phyloP scores from a whole-genome alignment of 2,888 invertebrate species.

The Panopea generosa region DNA sequence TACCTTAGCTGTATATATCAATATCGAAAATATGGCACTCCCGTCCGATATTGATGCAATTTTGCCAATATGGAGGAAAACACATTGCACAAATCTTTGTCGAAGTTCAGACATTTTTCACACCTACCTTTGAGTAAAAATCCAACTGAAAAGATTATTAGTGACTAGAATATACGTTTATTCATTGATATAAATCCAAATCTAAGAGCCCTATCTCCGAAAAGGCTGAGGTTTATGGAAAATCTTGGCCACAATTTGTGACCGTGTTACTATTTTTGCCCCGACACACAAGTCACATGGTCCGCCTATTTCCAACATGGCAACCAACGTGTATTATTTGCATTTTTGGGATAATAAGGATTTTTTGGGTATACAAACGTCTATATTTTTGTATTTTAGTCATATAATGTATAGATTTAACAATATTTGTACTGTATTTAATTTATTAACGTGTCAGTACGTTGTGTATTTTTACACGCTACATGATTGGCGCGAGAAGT shows the following conservation, averaged over 20 bases:
- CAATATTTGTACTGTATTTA: not conserved
- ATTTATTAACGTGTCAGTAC: not conserved
- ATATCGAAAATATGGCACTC: not conserved
- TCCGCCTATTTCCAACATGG: constrained; percentile 78
- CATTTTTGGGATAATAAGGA: not conserved
- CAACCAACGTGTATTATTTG: constrained; percentile 69
- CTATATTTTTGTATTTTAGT: not conserved
- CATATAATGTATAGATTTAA: not conserved
- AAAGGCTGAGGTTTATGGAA: constrained; percentile 50
- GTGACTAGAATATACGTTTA: constrained; percentile 24
- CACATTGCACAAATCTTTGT: constrained; percentile 3
- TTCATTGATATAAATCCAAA: constrained; percentile 53
- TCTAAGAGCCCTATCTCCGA: constrained; percentile 37
- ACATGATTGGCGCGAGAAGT: constrained; percentile 61
- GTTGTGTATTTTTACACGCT: constrained; percentile 24
- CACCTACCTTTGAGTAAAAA: constrained; percentile 52
- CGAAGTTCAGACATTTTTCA: constrained; percentile 21
- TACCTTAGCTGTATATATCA: too few species aligned
- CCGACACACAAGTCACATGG: constrained; percentile 76
- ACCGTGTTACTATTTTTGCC: constrained; percentile 67
- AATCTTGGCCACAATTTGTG: constrained; percentile 59
- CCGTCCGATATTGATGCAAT: constrained; percentile 53
- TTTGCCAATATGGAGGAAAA: constrained; percentile 62
- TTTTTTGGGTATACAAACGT: not conserved
- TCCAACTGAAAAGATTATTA: constrained; percentile 34